A percentile compares a stretch with the other conserved stretches of the same genome.
These are phyloP conservation scores for Brachyistius frenatus DNA, from an alignment of 2,113 vertebrate genomes.

Conservation along the genomic window DNA sequence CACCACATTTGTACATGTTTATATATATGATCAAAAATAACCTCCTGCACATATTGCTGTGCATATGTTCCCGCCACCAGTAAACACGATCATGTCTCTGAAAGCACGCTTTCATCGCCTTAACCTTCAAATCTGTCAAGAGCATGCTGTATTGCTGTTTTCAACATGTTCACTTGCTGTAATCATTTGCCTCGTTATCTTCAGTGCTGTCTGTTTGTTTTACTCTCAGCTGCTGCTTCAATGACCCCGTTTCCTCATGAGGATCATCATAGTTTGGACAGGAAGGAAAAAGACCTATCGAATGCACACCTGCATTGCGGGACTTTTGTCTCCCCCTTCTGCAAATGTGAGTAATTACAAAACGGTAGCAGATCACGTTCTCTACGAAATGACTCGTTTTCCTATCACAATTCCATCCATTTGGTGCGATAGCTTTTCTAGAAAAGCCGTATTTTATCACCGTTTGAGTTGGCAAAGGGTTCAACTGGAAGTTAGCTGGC, in stretches of 20 bases:
- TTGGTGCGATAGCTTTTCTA: too few relatives aligned
- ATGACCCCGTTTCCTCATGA: constrained; percentile 33
- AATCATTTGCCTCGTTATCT: constrained; percentile 73
- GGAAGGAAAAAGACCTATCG: constrained; percentile 10
- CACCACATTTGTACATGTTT: too few relatives aligned
- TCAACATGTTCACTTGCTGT: constrained; percentile 55
- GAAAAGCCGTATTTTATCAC: too few relatives aligned
- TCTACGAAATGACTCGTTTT: too few relatives aligned
- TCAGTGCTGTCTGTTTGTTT: constrained; percentile 49
- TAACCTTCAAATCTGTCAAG: constrained; percentile 53
- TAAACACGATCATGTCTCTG: constrained; percentile 34
- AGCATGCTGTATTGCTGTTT: constrained; percentile 37
- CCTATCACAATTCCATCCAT: too few relatives aligned
- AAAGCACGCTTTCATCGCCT: constrained; percentile 9
- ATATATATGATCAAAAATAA: constrained; percentile 5
- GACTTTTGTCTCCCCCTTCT: too few relatives aligned
- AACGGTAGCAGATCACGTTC: too few relatives aligned
- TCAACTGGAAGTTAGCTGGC: too few relatives aligned
- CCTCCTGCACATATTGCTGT: constrained; percentile 21
- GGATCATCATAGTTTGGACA: constrained; percentile 36
- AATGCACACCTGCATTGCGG: not conserved
- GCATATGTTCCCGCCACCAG: constrained; percentile 58
- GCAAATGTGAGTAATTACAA: too few relatives aligned
- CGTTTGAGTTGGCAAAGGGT: too few relatives aligned
- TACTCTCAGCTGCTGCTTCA: constrained; percentile 46